Evolutionary conservation across 1,140 invertebrate species (phyloP).

Genomic region (Apocrypta bakeri): DNA sequence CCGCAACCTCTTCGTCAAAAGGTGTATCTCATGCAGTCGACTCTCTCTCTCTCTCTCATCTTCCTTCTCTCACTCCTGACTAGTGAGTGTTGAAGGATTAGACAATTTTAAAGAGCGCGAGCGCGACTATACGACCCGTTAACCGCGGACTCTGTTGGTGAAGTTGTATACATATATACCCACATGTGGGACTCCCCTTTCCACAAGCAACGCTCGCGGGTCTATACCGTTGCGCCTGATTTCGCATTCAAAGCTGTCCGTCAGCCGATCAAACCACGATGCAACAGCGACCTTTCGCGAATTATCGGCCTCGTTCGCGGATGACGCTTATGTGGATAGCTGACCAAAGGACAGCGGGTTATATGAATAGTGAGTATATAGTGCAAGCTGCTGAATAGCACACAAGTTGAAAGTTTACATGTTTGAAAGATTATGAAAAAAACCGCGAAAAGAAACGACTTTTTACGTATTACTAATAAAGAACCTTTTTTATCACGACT

Average conservation of each 20-base stretch:
- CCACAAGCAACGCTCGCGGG: neutral
- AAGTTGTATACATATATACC: neutral
- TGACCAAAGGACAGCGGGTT: neutral
- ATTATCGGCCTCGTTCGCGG: neutral
- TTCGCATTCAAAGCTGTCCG: conserved; percentile 38
- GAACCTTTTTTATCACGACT: too few relatives aligned
- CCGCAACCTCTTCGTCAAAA: neutral
- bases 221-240: conserved; percentile 33
- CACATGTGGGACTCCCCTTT: neutral
- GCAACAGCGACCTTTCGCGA: neutral
- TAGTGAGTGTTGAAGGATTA: conserved; percentile 30
- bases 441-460: too few relatives aligned
- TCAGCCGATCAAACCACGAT: conserved; percentile 14
- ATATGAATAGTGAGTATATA: neutral
- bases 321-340: neutral
- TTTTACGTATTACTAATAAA: too few relatives aligned
- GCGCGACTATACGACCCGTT: conserved; percentile 17
- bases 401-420: too few relatives aligned
- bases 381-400: too few relatives aligned
- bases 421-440: too few relatives aligned
- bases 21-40: neutral
- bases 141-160: neutral
- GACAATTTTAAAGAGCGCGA: conserved; percentile 32
- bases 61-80: conserved; percentile 21
- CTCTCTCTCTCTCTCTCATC: conserved; percentile 11